Conservation (phyloP, 2,797 vertebrate species). For the Enteromius argenteus region DNA sequence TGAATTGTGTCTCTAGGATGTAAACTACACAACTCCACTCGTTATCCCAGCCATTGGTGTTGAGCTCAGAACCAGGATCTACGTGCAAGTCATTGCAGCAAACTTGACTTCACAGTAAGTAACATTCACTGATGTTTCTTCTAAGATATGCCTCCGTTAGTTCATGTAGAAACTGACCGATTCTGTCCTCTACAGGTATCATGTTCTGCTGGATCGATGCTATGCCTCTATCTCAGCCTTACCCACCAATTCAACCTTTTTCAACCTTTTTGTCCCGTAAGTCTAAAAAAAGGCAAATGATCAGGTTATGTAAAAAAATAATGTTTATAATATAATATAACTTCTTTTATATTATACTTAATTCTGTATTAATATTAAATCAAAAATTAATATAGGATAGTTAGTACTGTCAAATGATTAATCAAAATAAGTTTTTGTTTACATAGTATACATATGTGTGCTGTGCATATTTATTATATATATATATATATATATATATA, state of each 20-base stretch:
- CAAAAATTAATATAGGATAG: no score
- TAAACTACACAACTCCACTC: conserved; percentile 68
- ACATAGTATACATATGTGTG: no score
- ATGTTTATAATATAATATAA: not conserved
- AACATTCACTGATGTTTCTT: not conserved
- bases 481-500: no score
- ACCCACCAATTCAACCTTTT: conserved; percentile 73
- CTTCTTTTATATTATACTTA: not conserved
- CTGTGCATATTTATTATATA: no score
- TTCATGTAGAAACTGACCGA: not conserved
- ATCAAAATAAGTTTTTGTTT: no score
- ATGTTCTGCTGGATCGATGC: conserved; percentile 76
- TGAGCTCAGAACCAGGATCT: conserved; percentile 72
- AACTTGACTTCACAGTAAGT: conserved; percentile 79
- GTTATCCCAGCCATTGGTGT: conserved; percentile 72
- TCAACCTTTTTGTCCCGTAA: conserved; percentile 80
- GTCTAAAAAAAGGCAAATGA: conserved; percentile 51
- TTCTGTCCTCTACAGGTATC: conserved; percentile 68
- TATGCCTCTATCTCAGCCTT: conserved; percentile 73
- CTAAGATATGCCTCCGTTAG: not conserved
- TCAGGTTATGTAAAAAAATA: not conserved
- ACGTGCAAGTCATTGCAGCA: conserved; percentile 73
- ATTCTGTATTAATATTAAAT: not conserved
- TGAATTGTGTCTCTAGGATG: conserved; percentile 68
- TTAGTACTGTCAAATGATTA: no score